phyloP scores from a whole-genome alignment of 1,140 invertebrate species.

The Heterodera schachtii region DNA sequence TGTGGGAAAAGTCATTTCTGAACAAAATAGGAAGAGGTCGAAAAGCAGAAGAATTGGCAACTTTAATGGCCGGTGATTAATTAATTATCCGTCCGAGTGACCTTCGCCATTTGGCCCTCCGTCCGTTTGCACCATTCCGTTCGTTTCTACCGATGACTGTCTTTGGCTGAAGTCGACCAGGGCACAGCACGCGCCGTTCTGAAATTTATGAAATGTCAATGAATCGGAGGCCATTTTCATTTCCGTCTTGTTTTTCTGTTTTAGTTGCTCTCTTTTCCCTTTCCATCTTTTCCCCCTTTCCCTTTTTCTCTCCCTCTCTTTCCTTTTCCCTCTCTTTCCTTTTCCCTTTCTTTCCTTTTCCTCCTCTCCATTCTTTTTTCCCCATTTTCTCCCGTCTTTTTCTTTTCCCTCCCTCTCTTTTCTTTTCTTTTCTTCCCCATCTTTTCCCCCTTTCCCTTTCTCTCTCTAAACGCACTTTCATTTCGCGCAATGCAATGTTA shows the following conservation, averaged over 20 bases:
- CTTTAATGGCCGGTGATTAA: neutral
- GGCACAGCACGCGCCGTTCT: conserved; percentile 30
- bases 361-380: too few relatives aligned
- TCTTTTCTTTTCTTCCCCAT: neutral
- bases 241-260: too few relatives aligned
- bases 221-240: too few relatives aligned
- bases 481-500: conserved; percentile 56
- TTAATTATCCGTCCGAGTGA: neutral
- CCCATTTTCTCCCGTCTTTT: too few relatives aligned
- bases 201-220: neutral
- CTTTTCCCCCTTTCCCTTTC: neutral
- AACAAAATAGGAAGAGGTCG: too few relatives aligned
- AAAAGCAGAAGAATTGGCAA: neutral
- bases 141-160: conserved; percentile 13
- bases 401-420: too few relatives aligned
- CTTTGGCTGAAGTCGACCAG: conserved; percentile 24
- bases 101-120: neutral
- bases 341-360: too few relatives aligned
- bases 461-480: conserved; percentile 38
- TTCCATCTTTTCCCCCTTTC: too few relatives aligned
- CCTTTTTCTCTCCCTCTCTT: too few relatives aligned
- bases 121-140: conserved; percentile 4
- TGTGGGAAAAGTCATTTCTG: neutral
- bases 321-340: too few relatives aligned
- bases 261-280: too few relatives aligned